phyloP scores from a whole-genome alignment of 2,888 invertebrate species.

The Brachyptera putata region DNA sequence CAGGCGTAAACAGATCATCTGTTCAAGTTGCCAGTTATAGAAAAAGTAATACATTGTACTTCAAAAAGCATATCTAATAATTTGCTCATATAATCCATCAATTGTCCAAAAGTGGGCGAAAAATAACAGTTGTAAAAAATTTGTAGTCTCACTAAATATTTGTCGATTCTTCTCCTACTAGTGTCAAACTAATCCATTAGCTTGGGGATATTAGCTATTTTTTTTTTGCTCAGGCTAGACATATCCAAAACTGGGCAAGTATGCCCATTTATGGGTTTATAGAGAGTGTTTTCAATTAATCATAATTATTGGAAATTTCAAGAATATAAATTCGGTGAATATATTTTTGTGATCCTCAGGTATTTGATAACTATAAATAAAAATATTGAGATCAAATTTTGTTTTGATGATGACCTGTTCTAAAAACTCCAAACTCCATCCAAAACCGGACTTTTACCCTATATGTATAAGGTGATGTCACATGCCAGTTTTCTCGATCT shows the following conservation, averaged over 20 bases:
- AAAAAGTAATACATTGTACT: background rate
- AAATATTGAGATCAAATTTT: background rate
- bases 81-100: background rate
- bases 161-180: too few species aligned
- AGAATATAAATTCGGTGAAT: background rate
- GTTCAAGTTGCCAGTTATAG: background rate
- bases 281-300: background rate
- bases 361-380: background rate
- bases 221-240: background rate
- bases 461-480: too few species aligned
- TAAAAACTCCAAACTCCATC: background rate
- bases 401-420: background rate
- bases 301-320: background rate
- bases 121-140: too few species aligned
- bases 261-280: background rate
- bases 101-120: background rate
- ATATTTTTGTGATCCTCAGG: background rate
- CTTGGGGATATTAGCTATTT: background rate
- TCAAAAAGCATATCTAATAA: background rate
- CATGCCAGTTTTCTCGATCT: too few species aligned
- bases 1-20: background rate
- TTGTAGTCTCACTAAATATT: too few species aligned
- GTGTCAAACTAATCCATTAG: too few species aligned
- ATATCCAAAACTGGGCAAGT: background rate
- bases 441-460: background rate